phyloP scores from a whole-genome alignment of 1,140 invertebrate genomes.

The Coboldia fuscipes region DNA sequence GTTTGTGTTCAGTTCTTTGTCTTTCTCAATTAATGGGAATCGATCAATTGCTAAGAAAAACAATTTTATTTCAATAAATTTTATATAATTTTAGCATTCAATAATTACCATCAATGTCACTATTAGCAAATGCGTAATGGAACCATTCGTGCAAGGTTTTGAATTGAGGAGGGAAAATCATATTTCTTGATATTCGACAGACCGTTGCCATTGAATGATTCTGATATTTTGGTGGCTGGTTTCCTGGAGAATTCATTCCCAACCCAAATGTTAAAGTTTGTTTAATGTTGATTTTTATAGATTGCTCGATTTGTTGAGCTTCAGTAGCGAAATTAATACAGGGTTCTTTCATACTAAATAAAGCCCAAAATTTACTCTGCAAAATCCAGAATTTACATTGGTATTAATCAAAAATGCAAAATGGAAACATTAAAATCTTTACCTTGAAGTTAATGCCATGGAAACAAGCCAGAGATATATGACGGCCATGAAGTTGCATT shows the following conservation, averaged over 20 bases:
- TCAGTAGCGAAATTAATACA: slow-evolving; percentile 90
- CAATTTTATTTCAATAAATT: slow-evolving; percentile 1
- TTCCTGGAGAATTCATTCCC: slow-evolving; percentile 40
- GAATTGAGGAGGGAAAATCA: slow-evolving; percentile 88
- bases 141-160: slow-evolving; percentile 90
- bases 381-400: too few relatives aligned
- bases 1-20: slow-evolving; percentile 25
- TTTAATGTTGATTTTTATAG: slow-evolving; percentile 38
- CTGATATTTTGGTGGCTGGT: slow-evolving; percentile 44
- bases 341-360: slow-evolving; percentile 86
- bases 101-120: slow-evolving; percentile 70
- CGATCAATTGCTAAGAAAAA: slow-evolving; percentile 53
- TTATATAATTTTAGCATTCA: slow-evolving; percentile 3
- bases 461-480: slow-evolving; percentile 90
- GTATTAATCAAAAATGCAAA: too few relatives aligned
- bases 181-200: slow-evolving; percentile 70
- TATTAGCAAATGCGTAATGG: slow-evolving; percentile 83
- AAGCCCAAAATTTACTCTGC: slow-evolving; percentile 76
- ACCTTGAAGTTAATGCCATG: slow-evolving; percentile 91
- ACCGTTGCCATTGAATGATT: slow-evolving; percentile 81
- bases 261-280: slow-evolving; percentile 76
- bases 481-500: slow-evolving; percentile 74
- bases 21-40: slow-evolving; percentile 67
- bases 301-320: slow-evolving; percentile 50
- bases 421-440: neutral